Conservation (phyloP, 2,888 invertebrate genomes). For the Lithophane semibrunnea region DNA sequence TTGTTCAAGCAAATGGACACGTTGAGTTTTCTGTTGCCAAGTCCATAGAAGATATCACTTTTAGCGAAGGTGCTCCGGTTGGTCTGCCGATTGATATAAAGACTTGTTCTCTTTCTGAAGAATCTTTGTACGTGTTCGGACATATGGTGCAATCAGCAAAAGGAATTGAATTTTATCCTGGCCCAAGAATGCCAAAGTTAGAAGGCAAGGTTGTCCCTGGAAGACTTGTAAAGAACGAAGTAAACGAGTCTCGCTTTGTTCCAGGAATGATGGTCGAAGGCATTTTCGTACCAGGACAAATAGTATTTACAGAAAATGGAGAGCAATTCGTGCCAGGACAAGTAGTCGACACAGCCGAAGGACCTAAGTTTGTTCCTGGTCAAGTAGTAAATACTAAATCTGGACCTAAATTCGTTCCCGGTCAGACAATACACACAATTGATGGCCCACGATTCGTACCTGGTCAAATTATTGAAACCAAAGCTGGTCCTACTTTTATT, state of each 20-base stretch:
- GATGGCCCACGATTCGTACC: slow-evolving; percentile 94
- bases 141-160: slow-evolving; percentile 92
- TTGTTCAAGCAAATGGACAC: slow-evolving; percentile 86
- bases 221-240: slow-evolving; percentile 91
- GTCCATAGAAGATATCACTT: slow-evolving; percentile 90
- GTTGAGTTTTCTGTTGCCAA: slow-evolving; percentile 91
- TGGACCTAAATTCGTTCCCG: slow-evolving; percentile 92
- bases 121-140: slow-evolving; percentile 91
- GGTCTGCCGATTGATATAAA: slow-evolving; percentile 91
- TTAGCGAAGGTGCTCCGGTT: slow-evolving; percentile 88
- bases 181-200: slow-evolving; percentile 85
- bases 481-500: slow-evolving; percentile 94
- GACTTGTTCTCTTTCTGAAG: slow-evolving; percentile 88
- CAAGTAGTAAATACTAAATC: slow-evolving; percentile 93
- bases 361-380: slow-evolving; percentile 94
- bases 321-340: slow-evolving; percentile 94
- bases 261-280: slow-evolving; percentile 93
- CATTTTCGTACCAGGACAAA: slow-evolving; percentile 93
- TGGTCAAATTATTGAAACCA: slow-evolving; percentile 94
- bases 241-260: slow-evolving; percentile 92
- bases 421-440: slow-evolving; percentile 93
- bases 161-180: slow-evolving; percentile 92
- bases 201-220: slow-evolving; percentile 92
- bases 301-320: slow-evolving; percentile 92
- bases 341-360: slow-evolving; percentile 92